phyloP scores from a whole-genome alignment of 2,113 vertebrate species.

The Mormoops blainvillei region DNA sequence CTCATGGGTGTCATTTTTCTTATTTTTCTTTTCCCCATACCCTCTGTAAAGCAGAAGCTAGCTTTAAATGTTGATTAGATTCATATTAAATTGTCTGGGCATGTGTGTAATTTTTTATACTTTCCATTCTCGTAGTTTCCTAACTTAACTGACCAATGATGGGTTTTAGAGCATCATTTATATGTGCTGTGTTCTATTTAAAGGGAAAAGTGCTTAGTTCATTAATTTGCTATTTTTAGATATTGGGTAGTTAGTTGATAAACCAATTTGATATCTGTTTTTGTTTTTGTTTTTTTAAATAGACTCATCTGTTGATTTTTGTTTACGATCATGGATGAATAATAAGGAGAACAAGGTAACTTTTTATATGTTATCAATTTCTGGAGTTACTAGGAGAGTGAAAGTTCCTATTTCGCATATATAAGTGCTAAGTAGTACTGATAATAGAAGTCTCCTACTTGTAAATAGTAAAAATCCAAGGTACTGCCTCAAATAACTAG shows the following conservation, averaged over 20 bases:
- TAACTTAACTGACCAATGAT: background rate
- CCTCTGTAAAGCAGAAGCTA: background rate
- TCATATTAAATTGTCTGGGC: background rate
- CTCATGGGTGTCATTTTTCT: background rate
- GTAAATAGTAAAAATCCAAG: background rate
- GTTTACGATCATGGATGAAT: conserved; percentile 77
- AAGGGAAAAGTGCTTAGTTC: background rate
- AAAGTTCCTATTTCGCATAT: background rate
- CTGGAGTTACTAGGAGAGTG: background rate
- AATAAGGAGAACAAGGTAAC: conserved; percentile 77
- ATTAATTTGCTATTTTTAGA: conserved; percentile 13
- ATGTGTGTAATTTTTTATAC: background rate
- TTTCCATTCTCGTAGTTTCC: background rate
- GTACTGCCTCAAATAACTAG: background rate
- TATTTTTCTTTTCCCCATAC: background rate
- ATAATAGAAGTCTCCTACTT: background rate
- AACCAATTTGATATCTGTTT: conserved; percentile 35
- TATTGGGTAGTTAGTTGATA: background rate
- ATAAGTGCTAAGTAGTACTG: background rate
- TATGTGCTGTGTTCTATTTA: background rate
- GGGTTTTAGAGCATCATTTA: background rate
- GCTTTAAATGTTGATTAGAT: background rate
- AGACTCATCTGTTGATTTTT: conserved; percentile 83
- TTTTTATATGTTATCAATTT: conserved; percentile 27
- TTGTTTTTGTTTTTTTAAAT: conserved; percentile 53